A percentile compares a stretch with the other conserved stretches of the same genome.
phyloP scores from a whole-genome alignment of 2,797 vertebrate species.

The Bucorvus abyssinicus region DNA sequence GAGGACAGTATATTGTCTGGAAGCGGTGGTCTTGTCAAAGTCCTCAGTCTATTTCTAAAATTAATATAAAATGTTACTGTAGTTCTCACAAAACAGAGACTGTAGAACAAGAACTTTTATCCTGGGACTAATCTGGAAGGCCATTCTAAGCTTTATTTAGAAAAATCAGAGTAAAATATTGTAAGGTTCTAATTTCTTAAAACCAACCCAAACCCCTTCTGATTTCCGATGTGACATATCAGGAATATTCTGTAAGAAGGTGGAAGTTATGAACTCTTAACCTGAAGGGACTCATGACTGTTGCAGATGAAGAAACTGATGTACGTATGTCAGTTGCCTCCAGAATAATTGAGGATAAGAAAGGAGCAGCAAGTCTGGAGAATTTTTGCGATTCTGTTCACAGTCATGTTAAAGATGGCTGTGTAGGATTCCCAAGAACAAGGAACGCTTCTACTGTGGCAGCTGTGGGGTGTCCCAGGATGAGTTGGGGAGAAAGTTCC shows the following conservation, averaged over 20 bases:
- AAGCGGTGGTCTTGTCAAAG: neutral
- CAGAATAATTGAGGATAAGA: neutral
- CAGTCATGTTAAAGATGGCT: neutral
- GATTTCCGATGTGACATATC: neutral
- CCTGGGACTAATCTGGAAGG: neutral
- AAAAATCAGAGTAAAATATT: neutral
- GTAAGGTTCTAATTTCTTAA: neutral
- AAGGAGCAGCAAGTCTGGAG: neutral
- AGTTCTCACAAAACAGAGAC: neutral
- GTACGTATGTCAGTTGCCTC: neutral
- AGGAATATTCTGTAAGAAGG: neutral
- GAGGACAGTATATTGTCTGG: neutral
- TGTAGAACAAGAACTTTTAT: neutral
- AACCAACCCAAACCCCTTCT: neutral
- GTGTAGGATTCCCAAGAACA: neutral
- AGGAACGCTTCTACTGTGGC: neutral
- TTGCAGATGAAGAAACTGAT: neutral
- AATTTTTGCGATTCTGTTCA: neutral
- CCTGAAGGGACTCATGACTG: neutral
- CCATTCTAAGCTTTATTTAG: neutral
- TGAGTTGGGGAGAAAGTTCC: neutral
- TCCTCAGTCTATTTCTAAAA: neutral
- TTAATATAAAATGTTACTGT: neutral
- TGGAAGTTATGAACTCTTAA: neutral
- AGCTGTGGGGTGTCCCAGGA: neutral